Evolutionary conservation across 1,140 invertebrate species (phyloP).

Genomic region (Megalonaias nervosa): DNA sequence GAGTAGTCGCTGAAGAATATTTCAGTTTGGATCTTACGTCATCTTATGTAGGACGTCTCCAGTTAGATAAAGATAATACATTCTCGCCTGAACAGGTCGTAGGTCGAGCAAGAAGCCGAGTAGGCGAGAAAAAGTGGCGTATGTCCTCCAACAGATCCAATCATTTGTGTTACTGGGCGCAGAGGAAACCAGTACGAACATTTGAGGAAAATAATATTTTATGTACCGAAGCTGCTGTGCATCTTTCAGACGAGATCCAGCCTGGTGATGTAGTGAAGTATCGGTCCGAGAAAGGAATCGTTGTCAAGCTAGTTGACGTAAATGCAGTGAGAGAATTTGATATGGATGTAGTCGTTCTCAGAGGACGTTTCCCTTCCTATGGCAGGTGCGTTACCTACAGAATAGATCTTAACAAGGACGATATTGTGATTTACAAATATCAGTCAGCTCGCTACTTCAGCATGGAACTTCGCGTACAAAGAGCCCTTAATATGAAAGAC

Average conservation of each 20-base stretch:
- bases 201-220: not conserved
- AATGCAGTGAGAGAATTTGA: too few relatives aligned
- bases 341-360: too few relatives aligned
- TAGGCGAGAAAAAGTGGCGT: constrained; percentile 20
- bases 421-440: not conserved
- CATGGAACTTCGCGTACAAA: not conserved
- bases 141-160: constrained; percentile 2
- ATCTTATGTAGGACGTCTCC: too few relatives aligned
- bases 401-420: constrained; percentile 11
- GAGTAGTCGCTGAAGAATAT: too few relatives aligned
- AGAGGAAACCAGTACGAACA: not conserved
- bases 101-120: not conserved
- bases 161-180: constrained; percentile 26
- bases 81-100: not conserved
- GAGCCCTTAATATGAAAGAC: not conserved
- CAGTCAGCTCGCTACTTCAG: not conserved
- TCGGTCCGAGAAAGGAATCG: not conserved
- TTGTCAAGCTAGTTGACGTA: not conserved
- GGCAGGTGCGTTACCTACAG: not conserved
- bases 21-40: too few relatives aligned
- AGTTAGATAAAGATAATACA: too few relatives aligned
- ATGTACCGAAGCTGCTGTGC: not conserved
- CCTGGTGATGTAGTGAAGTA: constrained; percentile 8
- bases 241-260: constrained; percentile 1
- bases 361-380: not conserved